Evolutionary conservation across 2,113 vertebrate genomes (phyloP), one percentile per base, ranked within the genome.

Genomic region (Argyrosomus japonicus): DNA sequence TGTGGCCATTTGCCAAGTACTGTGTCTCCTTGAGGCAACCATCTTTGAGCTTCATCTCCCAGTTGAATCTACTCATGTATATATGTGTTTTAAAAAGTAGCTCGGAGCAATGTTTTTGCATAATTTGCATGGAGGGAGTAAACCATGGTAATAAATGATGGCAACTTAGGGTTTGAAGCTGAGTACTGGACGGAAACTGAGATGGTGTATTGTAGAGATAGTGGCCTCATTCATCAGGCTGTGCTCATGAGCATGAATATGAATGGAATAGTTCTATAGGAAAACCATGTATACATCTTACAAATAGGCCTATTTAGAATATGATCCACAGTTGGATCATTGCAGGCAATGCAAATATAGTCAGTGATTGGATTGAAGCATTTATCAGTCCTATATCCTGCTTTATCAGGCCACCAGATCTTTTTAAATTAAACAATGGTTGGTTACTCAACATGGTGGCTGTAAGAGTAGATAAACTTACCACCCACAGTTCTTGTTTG

Each of bases 401-500:
- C 50, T 50, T 29, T 45, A 80, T 60, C 58, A 45, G 29, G 14
- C 27, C 60, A 50, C 15, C 11, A 43, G 54, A 67, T 83, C 6
- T 48, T 77, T 81, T 68, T n/a, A 43, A 56, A 68, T 68, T 13
- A 23, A 81, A 78, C 69, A 79, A 23, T 54, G 40, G 32, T 77
- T 69, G 45, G n/a, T 77, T 77, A 25, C 29, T 57, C 45, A 72
- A 60, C 25, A 27, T 8, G 13, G 54, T 74, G 15, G 6, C 36
- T 7, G 2, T 45, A n/a, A 72, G 43, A 45, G 48, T 27, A 67
- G 53, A 78, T 58, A 68, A 71, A 72, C 36, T 43, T 51, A 36
- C 17, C 36, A 45, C 53, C 32, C 15, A 9, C 63, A 74, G n/a
- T 78, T 69, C 51, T 63, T 80, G 25, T 90, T 85, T 87, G 68